Evolutionary conservation across 1,140 invertebrate genomes (phyloP), one percentile per base, ranked within the genome.

Genomic region (Hetaerina americana): DNA sequence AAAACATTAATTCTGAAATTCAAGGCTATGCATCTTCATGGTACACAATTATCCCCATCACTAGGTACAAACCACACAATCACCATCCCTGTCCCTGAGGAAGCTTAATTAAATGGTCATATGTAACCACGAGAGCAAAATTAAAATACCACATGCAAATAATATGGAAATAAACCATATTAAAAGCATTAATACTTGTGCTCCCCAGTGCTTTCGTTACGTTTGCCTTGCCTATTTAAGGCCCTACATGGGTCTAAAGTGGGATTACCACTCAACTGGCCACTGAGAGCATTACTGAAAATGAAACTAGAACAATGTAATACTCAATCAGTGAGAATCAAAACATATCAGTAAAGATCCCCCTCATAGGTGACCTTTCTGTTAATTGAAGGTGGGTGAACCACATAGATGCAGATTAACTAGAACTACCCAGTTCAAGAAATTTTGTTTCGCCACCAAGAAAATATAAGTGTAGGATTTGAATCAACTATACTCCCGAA

Each of bases 401-500:
- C 40, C 40, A 57, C 40, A 57, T 57, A 57, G 15, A 57, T 57
- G 40, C 40, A 57, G 40, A 57, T 12, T 57, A 18, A n/a, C 40
- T 57, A 57, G 1, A 5, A 18, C 40, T 57, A 57, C 15, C 10
- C 40, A 57, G 15, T 57, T 88, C 87, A 88, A 84, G 87, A 87
- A 74, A 87, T 87, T 79, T 88, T 88, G 70, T 87, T 87, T 29
- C 86, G 84, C 87, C 87, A 88, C 86, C 87, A 88, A 15, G 84
- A 86, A 78, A 86, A 87, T 77, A 87, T 82, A 78, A 87, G 84
- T 76, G 85, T 84, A 68, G 85, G 83, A 76, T 82, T 81, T 71
- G 71, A 77, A 72, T 73, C 73, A 71, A 72, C 70, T 27, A 74
- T 40, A 77, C 84, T 81, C 6, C 28, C 29, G 22, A 68, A 68